phyloP scores from a whole-genome alignment of 2,888 invertebrate species.

The Philhelius pedissequus region DNA sequence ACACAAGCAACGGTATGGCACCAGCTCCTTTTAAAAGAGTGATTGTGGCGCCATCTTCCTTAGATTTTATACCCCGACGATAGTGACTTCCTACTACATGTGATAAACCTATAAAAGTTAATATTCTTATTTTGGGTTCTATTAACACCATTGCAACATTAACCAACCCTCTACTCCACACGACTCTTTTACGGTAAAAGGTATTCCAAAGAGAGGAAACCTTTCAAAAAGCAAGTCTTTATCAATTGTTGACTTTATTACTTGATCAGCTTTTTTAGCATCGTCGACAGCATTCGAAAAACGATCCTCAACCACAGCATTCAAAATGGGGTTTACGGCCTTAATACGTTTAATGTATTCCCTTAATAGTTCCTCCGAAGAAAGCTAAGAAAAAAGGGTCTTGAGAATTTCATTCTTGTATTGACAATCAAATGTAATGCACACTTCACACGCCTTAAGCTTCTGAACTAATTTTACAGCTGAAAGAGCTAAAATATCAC shows the following conservation, averaged over 20 bases:
- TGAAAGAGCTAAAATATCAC: conserved; percentile 31
- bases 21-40: conserved; percentile 84
- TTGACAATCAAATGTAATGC: background rate
- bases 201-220: conserved; percentile 89
- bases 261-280: conserved; percentile 82
- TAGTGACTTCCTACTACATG: conserved; percentile 85
- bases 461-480: conserved; percentile 26
- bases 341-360: conserved; percentile 84
- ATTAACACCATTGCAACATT: background rate
- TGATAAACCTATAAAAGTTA: conserved; percentile 80
- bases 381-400: conserved; percentile 69
- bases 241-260: conserved; percentile 72
- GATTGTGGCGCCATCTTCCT: conserved; percentile 85
- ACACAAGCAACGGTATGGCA: conserved; percentile 89
- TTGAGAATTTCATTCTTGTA: background rate
- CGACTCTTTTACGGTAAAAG: conserved; percentile 90
- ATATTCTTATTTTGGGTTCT: background rate
- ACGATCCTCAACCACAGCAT: conserved; percentile 86
- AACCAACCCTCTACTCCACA: conserved; percentile 86
- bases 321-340: conserved; percentile 84
- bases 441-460: conserved; percentile 39
- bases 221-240: conserved; percentile 75
- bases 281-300: conserved; percentile 84
- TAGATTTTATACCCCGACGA: conserved; percentile 80
- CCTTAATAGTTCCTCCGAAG: conserved; percentile 82